Base-by-base conservation (phyloP, 2,888 invertebrate species). In the Agrotis puta region DNA sequence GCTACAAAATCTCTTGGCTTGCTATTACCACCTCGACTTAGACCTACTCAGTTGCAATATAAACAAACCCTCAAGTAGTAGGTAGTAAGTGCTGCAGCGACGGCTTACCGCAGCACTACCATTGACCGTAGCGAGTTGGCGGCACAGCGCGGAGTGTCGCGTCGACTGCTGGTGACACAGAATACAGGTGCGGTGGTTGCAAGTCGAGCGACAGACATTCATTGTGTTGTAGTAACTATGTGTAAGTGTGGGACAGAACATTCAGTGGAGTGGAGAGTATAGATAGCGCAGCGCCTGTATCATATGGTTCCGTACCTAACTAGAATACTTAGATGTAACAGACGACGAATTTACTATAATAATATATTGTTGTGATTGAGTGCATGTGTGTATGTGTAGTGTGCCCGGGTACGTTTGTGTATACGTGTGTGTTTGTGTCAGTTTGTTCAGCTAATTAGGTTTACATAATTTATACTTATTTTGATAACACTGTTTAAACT, bases 301-400 rank as follows among this genome's bases (percentile, higher is more conserved):
- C 48, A 70, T 73, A 84, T 79, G 79, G 50, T 74, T 71, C 70
- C 51, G 64, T 70, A 69, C 59, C 48, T 78, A 69, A 59, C 53
- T 78, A 74, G 62, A 61, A 67, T 64, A 48, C 48, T 78, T 72
- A 83, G 77, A 71, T 69, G 47, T 84, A 85, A 76, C 66, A 75
- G 76, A 83, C 84, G 82, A 93, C 92, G 93, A 93, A 93, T 93
- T 93, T 93, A 93, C 90, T 90, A 74, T 79, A 83, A 74, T 83
- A 91, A 91, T 92, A 90, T 89, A 87, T 89, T 85, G 64, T 77
- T 78, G 61, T 70, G 82, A 73, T 63, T 74, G 68, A 77, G 50
- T 51, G 45, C 73, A 74, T 79, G 71, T 53, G 61, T 69, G 81
- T 68, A 70, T 69, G 77, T 66, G 47, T 74, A 62, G 73, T 73